These are phyloP conservation scores for Gobiocypris rarus DNA, from an alignment of 2,113 vertebrate species.

Conservation along the genomic window DNA sequence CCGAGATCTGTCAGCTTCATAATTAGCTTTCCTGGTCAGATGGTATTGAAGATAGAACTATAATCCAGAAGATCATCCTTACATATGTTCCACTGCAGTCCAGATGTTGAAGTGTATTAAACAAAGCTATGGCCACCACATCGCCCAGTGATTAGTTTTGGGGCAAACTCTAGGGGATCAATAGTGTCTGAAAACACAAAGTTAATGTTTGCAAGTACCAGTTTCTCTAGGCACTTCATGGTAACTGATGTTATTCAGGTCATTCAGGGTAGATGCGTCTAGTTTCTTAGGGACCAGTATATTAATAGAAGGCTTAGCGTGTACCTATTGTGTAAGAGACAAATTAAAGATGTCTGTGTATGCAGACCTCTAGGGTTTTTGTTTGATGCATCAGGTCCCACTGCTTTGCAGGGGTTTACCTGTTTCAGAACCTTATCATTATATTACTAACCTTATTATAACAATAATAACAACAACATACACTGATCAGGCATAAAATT, in stretches of 20 bases:
- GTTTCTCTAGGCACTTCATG: background rate
- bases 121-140: background rate
- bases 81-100: background rate
- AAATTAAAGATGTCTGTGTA: background rate
- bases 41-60: background rate
- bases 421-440: no score
- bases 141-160: background rate
- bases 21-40: background rate
- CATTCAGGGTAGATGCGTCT: background rate
- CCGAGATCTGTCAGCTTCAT: background rate
- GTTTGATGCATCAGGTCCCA: background rate
- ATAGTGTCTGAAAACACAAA: background rate
- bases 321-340: background rate
- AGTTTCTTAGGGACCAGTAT: background rate
- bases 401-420: no score
- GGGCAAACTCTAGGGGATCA: background rate
- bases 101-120: background rate
- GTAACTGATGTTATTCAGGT: background rate
- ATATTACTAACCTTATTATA: no score
- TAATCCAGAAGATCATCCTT: background rate
- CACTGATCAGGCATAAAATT: no score
- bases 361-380: background rate
- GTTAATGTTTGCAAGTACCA: background rate
- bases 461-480: no score
- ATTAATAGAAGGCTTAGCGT: background rate